A percentile compares a stretch with the other conserved stretches of the same genome.
Conservation (phyloP, 2,888 invertebrate species). For the Nomada ruficornis region DNA sequence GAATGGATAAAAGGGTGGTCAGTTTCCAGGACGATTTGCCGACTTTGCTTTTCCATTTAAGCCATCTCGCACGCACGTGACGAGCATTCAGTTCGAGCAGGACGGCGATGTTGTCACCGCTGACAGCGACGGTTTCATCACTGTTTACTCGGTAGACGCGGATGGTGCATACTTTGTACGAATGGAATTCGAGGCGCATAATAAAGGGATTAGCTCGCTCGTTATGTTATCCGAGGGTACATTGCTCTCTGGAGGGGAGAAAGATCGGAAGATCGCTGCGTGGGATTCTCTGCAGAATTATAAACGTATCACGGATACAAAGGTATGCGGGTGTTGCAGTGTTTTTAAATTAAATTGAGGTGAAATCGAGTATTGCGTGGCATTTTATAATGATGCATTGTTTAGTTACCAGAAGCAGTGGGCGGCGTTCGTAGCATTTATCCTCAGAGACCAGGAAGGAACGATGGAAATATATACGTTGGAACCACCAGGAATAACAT, state of each 20-base stretch:
- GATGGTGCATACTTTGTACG: constrained; percentile 95
- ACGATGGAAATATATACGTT: constrained; percentile 96
- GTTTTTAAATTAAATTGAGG: not conserved
- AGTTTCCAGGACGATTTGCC: not conserved
- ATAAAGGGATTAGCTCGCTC: constrained; percentile 93
- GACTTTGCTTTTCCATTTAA: constrained; percentile 80
- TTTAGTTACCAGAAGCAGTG: constrained; percentile 92
- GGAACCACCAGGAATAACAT: constrained; percentile 96
- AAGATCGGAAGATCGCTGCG: constrained; percentile 94
- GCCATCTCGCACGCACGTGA: constrained; percentile 93
- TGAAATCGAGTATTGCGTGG: no score
- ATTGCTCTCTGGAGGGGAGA: constrained; percentile 94
- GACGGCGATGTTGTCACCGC: constrained; percentile 97
- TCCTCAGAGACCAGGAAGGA: constrained; percentile 93
- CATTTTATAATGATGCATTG: constrained; percentile 27
- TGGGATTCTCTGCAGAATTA: constrained; percentile 97
- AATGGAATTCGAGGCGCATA: constrained; percentile 95
- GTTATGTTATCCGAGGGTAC: constrained; percentile 96
- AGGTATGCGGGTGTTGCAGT: constrained; percentile 85
- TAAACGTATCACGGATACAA: constrained; percentile 94
- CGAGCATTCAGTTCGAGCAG: constrained; percentile 95
- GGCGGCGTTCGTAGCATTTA: constrained; percentile 96
- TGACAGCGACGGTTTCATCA: constrained; percentile 96
- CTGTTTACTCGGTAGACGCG: constrained; percentile 94
- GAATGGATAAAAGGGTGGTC: not conserved